Evolutionary conservation across 1,140 invertebrate genomes (phyloP).

Genomic region (Elymnias hypermnestra): DNA sequence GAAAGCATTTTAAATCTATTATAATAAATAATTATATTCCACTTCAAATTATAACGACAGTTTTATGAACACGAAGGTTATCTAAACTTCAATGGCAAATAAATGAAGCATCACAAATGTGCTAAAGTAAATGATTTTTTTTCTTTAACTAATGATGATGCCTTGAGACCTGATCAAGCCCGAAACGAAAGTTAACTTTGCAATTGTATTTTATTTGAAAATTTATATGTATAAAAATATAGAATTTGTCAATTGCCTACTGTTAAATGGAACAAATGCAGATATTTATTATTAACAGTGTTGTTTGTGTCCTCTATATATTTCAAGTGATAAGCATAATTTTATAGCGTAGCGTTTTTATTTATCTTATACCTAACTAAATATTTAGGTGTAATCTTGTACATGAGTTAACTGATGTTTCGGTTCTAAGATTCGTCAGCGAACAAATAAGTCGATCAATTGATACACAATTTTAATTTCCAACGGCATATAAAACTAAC

Average conservation of each 20-base stretch:
- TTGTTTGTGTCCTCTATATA: conserved; percentile 36
- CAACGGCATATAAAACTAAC: conserved; percentile 34
- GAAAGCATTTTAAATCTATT: not conserved
- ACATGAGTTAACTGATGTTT: conserved; percentile 45
- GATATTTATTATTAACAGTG: conserved; percentile 45
- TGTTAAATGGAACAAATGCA: conserved; percentile 34
- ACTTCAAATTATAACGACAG: too few relatives aligned
- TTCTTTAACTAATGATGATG: too few relatives aligned
- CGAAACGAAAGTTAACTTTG: too few relatives aligned
- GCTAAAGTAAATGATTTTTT: too few relatives aligned
- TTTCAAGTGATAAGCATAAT: conserved; percentile 58
- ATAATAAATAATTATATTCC: not conserved
- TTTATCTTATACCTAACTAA: conserved; percentile 48
- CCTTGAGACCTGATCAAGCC: too few relatives aligned
- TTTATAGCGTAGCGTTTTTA: conserved; percentile 37
- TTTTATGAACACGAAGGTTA: too few relatives aligned
- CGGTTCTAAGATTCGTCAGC: conserved; percentile 57
- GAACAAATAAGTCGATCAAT: conserved; percentile 38
- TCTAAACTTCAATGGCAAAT: too few relatives aligned
- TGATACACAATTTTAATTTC: conserved; percentile 69
- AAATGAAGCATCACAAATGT: too few relatives aligned
- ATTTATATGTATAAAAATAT: conserved; percentile 44
- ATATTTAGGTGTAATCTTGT: conserved; percentile 40
- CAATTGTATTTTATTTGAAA: too few relatives aligned
- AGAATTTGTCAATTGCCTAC: conserved; percentile 31